Conservation (phyloP, 2,888 invertebrate genomes). For the Pyralis farinalis region DNA sequence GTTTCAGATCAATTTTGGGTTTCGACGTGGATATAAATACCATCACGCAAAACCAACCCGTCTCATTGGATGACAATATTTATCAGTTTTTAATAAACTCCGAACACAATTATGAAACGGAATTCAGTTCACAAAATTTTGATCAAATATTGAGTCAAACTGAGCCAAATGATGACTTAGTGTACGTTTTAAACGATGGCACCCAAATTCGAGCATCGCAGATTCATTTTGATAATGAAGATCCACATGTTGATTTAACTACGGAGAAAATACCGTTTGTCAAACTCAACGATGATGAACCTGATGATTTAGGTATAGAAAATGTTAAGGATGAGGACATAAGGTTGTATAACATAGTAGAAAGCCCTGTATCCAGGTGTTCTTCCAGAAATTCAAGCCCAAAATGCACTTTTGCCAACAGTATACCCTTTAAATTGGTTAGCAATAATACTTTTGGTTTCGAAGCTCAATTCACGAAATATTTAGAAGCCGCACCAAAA, state of each 20-base stretch:
- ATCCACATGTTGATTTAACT: slow-evolving; percentile 55
- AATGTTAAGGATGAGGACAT: slow-evolving; percentile 30
- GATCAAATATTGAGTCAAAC: slow-evolving; percentile 36
- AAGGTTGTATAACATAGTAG: slow-evolving; percentile 52
- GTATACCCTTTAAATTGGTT: slow-evolving; percentile 62
- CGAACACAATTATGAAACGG: slow-evolving; percentile 38
- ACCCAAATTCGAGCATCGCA: slow-evolving; percentile 71
- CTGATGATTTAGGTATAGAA: slow-evolving; percentile 34
- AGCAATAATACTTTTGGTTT: slow-evolving; percentile 59
- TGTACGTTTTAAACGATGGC: slow-evolving; percentile 67
- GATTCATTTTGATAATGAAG: slow-evolving; percentile 74
- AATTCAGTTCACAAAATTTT: slow-evolving; percentile 27
- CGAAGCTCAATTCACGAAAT: slow-evolving; percentile 64
- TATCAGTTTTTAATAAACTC: slow-evolving; percentile 60
- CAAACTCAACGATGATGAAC: slow-evolving; percentile 42
- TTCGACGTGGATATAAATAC: slow-evolving; percentile 65
- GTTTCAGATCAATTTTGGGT: slow-evolving; percentile 51
- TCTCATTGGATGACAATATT: slow-evolving; percentile 58
- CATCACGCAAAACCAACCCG: slow-evolving; percentile 59
- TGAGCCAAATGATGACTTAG: slow-evolving; percentile 40
- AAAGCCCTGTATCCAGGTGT: slow-evolving; percentile 53
- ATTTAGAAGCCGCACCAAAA: slow-evolving; percentile 48
- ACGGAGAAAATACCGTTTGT: slow-evolving; percentile 65
- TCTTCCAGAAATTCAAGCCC: slow-evolving; percentile 44
- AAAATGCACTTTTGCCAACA: slow-evolving; percentile 53